Evolutionary conservation across 1,140 invertebrate genomes (phyloP), one percentile per base, ranked within the genome.

Genomic region (Sitophilus oryzae): DNA sequence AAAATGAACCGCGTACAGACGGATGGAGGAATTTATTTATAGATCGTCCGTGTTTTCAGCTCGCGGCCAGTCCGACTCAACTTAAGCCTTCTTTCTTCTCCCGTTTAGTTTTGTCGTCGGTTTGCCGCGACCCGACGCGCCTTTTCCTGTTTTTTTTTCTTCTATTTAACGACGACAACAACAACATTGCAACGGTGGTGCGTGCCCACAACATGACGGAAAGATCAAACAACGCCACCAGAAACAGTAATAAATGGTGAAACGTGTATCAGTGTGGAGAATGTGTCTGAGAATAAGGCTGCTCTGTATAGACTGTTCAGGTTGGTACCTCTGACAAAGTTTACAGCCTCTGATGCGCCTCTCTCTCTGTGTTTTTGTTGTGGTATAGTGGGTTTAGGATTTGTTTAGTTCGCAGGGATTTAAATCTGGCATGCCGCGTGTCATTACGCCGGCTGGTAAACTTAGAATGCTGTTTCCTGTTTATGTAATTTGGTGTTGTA

Each of bases 271-370:
- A 38, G 53, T 66, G 43, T 49, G 49, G 20, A 68, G 60, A 48
- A 71, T 71, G 69, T 71, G 69, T 53, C 58, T 78, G 70, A 76
- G 77, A 61, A 72, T 79, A 35, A 71, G 72, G 61, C 65, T 79
- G 46, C 72, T 78, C 58, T 79, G 77, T 63, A 74, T 77, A 52
- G 74, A 78, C 72, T 79, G 77, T 69, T 71, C 74, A 77, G 77
- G 77, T 79, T 59, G 45, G 60, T 62, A 56, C 16, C 15, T 38
- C 22, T 15, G 3, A n/a, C n/a, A n/a, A n/a, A n/a, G n/a, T n/a
- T n/a, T n/a, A n/a, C n/a, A n/a, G 18, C 14, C 36, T 16, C 36
- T 38, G 18, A 14, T 38, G 2, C 8, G 18, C 6, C 18, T 38
- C 18, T n/a, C 36, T 38, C 8, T n/a, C 14, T 38, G 14, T 38